These are phyloP conservation scores for Poeciliopsis turneri DNA, from an alignment of 2,797 vertebrate genomes.

Conservation along the genomic window DNA sequence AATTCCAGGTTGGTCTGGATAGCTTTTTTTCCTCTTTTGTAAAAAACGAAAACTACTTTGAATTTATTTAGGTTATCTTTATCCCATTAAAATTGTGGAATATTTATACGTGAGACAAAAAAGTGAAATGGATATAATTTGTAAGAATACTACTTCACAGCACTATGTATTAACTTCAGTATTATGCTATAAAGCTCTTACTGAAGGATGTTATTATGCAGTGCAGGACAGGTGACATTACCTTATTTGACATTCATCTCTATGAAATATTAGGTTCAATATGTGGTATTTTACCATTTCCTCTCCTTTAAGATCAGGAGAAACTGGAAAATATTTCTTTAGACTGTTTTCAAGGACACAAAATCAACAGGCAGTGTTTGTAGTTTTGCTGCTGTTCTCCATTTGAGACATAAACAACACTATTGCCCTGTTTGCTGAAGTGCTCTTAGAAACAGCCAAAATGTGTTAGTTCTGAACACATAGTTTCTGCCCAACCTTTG, in stretches of 20 bases:
- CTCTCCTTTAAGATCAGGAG: slow-evolving; percentile 17
- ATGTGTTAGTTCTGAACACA: not conserved
- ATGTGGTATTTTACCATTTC: slow-evolving; percentile 24
- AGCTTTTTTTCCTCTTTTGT: not conserved
- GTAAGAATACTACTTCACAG: too few species aligned
- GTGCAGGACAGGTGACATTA: slow-evolving; percentile 39
- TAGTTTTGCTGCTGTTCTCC: not conserved
- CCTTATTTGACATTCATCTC: slow-evolving; percentile 31
- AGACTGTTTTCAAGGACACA: slow-evolving; percentile 6
- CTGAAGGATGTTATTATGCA: slow-evolving; percentile 47
- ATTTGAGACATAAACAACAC: slow-evolving; percentile 1
- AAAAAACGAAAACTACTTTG: not conserved
- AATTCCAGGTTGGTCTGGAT: not conserved
- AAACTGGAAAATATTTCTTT: slow-evolving; percentile 22
- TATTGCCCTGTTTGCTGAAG: slow-evolving; percentile 8
- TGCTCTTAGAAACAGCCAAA: slow-evolving; percentile 1
- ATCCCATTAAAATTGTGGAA: too few species aligned
- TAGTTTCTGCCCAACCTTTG: not conserved
- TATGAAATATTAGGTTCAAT: slow-evolving; percentile 41
- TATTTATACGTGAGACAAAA: too few species aligned
- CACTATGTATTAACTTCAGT: too few species aligned
- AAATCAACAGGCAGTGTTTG: not conserved
- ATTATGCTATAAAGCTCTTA: too few species aligned
- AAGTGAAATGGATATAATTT: too few species aligned
- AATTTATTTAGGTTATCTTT: too few species aligned